Evolutionary conservation across 2,797 vertebrate species (phyloP).

Genomic region (Acestrorhynchus altus): DNA sequence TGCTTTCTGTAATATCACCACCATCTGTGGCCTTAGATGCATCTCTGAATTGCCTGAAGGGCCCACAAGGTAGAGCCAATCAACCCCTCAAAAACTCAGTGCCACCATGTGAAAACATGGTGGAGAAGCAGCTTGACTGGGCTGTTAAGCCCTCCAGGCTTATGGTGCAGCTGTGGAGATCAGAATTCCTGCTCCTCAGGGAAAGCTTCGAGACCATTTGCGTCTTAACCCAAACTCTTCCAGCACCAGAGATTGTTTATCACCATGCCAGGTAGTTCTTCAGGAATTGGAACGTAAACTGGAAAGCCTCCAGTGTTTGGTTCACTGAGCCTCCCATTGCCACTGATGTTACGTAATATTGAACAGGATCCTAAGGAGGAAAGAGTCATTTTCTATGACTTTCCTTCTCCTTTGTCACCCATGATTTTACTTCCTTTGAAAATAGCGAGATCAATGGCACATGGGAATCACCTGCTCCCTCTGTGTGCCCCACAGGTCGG

Average conservation of each 20-base stretch:
- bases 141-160: background rate
- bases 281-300: slow-evolving; percentile 1
- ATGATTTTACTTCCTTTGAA: background rate
- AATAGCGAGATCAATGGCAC: background rate
- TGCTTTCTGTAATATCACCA: slow-evolving; percentile 15
- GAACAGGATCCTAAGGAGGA: background rate
- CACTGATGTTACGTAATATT: background rate
- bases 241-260: background rate
- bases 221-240: background rate
- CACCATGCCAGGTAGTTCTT: background rate
- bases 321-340: background rate
- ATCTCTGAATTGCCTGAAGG: slow-evolving; percentile 22
- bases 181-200: slow-evolving; percentile 1
- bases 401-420: background rate
- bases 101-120: background rate
- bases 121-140: slow-evolving; percentile 8
- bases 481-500: slow-evolving; percentile 76
- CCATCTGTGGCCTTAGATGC: slow-evolving; percentile 29
- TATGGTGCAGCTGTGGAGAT: background rate
- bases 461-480: background rate
- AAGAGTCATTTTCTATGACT: background rate
- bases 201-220: slow-evolving; percentile 7
- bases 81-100: background rate
- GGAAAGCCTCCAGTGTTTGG: background rate
- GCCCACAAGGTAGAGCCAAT: background rate